Conservation (phyloP, 1,140 invertebrate genomes). For the Drosophila kohkoa region DNA sequence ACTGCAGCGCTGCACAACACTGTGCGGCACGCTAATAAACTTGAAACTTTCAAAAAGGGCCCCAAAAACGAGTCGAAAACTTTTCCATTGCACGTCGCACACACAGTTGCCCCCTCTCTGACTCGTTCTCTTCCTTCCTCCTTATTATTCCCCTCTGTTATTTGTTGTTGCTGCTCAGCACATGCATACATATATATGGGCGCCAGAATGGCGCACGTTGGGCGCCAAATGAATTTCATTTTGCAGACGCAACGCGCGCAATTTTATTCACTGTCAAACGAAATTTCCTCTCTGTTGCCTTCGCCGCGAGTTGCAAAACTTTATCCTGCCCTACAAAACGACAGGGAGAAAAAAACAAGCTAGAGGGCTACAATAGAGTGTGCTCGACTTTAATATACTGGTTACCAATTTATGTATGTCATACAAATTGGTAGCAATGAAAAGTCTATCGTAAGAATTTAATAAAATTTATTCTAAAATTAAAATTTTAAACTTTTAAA, state of each 20-base stretch:
- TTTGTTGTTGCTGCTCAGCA: slow-evolving; percentile 13
- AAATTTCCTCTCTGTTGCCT: slow-evolving; percentile 52
- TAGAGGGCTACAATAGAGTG: neutral
- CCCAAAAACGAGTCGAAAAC: slow-evolving; percentile 51
- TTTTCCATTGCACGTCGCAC: slow-evolving; percentile 66
- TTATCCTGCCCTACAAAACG: slow-evolving; percentile 16
- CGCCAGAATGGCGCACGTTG: slow-evolving; percentile 58
- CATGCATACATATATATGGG: slow-evolving; percentile 20
- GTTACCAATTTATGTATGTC: too few species aligned
- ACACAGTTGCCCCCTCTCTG: neutral
- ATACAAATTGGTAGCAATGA: too few species aligned
- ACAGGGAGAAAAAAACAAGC: neutral
- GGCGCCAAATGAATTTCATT: slow-evolving; percentile 81
- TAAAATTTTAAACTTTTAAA: too few species aligned
- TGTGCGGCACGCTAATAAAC: slow-evolving; percentile 69
- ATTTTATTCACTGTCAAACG: slow-evolving; percentile 80
- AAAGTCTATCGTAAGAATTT: too few species aligned
- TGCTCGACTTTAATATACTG: too few species aligned
- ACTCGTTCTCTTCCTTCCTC: neutral
- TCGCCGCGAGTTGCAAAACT: slow-evolving; percentile 32
- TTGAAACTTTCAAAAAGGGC: slow-evolving; percentile 65
- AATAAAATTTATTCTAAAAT: too few species aligned
- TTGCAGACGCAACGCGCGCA: slow-evolving; percentile 72
- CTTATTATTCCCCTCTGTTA: neutral
- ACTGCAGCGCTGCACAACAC: slow-evolving; percentile 54